Base-by-base conservation (phyloP, 2,797 vertebrate genomes). In the Xenops minutus region DNA sequence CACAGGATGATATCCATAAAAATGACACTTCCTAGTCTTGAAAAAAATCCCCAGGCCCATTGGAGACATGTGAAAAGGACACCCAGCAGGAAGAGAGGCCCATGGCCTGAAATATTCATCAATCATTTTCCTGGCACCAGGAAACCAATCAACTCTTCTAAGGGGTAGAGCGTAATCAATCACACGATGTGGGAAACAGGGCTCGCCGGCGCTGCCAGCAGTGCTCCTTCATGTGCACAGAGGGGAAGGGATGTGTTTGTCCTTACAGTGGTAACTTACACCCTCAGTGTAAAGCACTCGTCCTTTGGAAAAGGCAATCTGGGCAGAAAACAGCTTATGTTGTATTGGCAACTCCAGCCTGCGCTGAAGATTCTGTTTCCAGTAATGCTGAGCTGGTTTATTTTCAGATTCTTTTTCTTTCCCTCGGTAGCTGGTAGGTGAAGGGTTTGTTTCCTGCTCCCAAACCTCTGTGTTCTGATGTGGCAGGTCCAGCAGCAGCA, bases 41-140 rank as follows among this genome's bases (percentile, higher is more conserved):
- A 75, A 91, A 95, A 96, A 94, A 96, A 81, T 92, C 91, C 92
- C 85, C 69, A 69, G 92, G 83, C 89, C 92, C 91, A 68, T 67
- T 92, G 82, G 94, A 81, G 95, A 81, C 92, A 54, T 95, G 92
- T 97, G 93, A 97, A 97, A 98, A 97, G 96, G 95, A 96, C 96
- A 95, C 97, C 90, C 98, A 97, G 97, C 96, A 91, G 97, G 98
- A 98, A 96, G 97, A 93, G 97, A 95, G 92, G 77, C 81, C 97
- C 94, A 92, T 8, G 92, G 68, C 93, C 95, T 78, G 92, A 97
- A 98, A 97, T 95, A 97, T 97, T 97, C 98, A 98, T 98, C 98
- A 97, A 98, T 98, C 98, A 98, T 98, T 98, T 98, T 97, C 97
- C 94, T 98, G 98, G 97, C 98, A 98, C 95, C 97, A 98, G 98